These are phyloP conservation scores for Caenorhabditis auriculariae DNA, from an alignment of 2,888 invertebrate species.

Conservation along the genomic window DNA sequence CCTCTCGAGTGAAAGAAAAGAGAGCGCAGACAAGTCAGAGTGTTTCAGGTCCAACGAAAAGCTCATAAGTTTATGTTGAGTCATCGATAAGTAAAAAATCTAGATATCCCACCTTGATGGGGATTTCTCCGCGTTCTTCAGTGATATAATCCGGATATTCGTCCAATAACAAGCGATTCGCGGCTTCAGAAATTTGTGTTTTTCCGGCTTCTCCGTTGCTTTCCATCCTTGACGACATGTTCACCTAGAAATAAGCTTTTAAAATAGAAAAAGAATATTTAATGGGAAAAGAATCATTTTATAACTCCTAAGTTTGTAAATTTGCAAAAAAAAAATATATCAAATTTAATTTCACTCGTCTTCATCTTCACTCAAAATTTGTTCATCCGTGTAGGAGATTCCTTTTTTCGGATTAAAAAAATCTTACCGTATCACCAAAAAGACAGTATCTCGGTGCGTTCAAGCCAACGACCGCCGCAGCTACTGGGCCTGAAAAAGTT, in stretches of 20 bases:
- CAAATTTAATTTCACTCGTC: neutral
- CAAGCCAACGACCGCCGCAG: constrained; percentile 62
- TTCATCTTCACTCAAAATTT: neutral
- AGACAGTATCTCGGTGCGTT: constrained; percentile 62
- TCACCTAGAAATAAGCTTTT: constrained; percentile 39
- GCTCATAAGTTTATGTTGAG: neutral
- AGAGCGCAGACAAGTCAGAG: no score
- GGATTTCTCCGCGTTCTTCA: constrained; percentile 49
- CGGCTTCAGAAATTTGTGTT: constrained; percentile 57
- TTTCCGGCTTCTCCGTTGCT: constrained; percentile 54
- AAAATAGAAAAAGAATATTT: neutral
- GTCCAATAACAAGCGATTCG: constrained; percentile 39
- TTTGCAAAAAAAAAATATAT: no score
- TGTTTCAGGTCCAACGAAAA: neutral
- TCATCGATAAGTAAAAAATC: no score
- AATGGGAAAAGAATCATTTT: no score
- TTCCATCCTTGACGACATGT: constrained; percentile 60
- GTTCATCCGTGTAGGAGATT: no score
- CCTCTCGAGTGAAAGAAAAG: no score
- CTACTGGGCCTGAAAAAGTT: constrained; percentile 51
- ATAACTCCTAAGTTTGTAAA: no score
- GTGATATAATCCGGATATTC: constrained; percentile 52
- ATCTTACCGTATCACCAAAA: constrained; percentile 60
- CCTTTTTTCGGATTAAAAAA: neutral
- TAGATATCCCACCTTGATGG: constrained; percentile 24